Conservation (phyloP, 2,113 vertebrate species). For the Philantomba maxwellii region DNA sequence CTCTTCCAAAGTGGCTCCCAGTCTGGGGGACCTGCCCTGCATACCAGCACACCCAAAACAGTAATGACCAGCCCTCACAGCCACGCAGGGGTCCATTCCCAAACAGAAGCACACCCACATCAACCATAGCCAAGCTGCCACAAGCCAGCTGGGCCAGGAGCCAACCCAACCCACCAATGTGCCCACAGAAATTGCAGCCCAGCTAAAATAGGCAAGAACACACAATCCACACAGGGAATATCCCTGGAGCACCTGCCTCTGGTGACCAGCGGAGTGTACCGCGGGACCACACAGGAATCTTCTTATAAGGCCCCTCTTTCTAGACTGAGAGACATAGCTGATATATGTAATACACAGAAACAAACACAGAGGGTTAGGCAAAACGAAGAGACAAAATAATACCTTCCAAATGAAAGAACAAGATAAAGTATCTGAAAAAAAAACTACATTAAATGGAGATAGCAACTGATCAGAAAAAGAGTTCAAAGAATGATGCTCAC, state of each 20-base stretch:
- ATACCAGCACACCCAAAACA: not conserved
- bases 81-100: not conserved
- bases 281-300: not conserved
- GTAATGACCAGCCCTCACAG: not conserved
- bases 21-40: not conserved
- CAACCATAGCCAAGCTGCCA: not conserved
- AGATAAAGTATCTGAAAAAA: not conserved
- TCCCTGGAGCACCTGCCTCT: not conserved
- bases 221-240: not conserved
- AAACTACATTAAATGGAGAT: not conserved
- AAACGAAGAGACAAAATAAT: not conserved
- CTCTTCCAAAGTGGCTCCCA: not conserved
- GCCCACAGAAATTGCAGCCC: not conserved
- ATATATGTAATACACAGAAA: not conserved
- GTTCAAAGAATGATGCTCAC: not conserved
- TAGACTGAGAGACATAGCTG: not conserved
- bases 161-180: not conserved
- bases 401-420: not conserved
- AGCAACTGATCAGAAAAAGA: not conserved
- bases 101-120: not conserved
- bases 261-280: not conserved
- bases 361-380: not conserved
- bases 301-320: not conserved
- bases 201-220: not conserved
- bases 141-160: not conserved